Evolutionary conservation across 37 sponge, comb jelly and placozoan species (phyloP), one percentile per base, ranked within the genome.

Genomic region (Cliona cf. orientalis): DNA sequence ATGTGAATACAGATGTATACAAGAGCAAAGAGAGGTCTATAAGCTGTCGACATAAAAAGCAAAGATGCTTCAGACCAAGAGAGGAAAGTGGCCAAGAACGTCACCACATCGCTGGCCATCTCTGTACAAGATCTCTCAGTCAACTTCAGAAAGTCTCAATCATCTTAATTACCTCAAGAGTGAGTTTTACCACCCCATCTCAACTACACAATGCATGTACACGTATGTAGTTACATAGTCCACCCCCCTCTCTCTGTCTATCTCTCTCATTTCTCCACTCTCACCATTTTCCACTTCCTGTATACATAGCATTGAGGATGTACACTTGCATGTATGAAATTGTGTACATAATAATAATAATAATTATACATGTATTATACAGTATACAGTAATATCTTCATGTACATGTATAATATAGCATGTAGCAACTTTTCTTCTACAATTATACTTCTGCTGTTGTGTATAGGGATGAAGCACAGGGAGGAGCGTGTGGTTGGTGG

Each of bases 51-150:
- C 29, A 62, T 67, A 19, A 83, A 74, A 63, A 75, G 89, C 75
- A 84, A 90, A 78, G 77, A 53, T 12, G 92, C 86, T 26, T 76
- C 92, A 17, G 82, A 75, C 19, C 88, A 97, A 58, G 97, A 97
- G 68, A 80, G 55, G 70, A 84, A 45, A 25, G 63, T 94, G 66
- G 89, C 97, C 1, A 97, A 88, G 86, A 97, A 97, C 40, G 97
- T 97, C 14, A 94, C 84, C 45, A 73, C 85, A 21, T 88, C 97
- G 0, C 70, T 95, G 0, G 97, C 97, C 19, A 46, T 83, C 1
- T 80, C 86, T 26, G 80, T 97, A 38, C 97, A 97, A 63, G 97
- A 97, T 9, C 84, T 97, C 32, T 95, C 95, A 35, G 42, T 61
- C 12, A 81, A 79, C 68, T 97, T 97, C 69, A 78, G 96, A 34